These are phyloP conservation scores for Lepidotrigona ventralis DNA, from an alignment of 1,140 invertebrate species.

Conservation along the genomic window DNA sequence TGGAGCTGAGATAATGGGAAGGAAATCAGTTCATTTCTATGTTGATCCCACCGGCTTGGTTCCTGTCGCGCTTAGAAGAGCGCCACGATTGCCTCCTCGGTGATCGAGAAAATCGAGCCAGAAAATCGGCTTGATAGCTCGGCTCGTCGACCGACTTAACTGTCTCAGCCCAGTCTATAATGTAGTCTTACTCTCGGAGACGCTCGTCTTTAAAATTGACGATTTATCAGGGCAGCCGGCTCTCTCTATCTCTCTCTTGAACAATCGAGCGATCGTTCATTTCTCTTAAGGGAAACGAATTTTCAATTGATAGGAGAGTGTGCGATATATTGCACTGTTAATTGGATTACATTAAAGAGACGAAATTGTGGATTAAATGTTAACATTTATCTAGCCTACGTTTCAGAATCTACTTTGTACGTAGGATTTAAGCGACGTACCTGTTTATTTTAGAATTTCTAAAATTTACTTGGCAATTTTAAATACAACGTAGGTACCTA, in stretches of 20 bases:
- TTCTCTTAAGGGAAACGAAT: too few relatives aligned
- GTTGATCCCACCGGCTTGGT: slow-evolving; percentile 75
- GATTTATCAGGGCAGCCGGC: neutral
- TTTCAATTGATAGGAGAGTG: neutral
- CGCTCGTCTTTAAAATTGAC: neutral
- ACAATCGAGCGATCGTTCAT: neutral
- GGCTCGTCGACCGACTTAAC: slow-evolving; percentile 57
- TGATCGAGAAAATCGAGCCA: slow-evolving; percentile 76
- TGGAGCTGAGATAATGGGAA: slow-evolving; percentile 76
- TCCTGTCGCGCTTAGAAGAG: slow-evolving; percentile 56
- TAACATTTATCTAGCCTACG: too few relatives aligned
- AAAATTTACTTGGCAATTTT: too few relatives aligned
- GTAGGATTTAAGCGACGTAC: too few relatives aligned
- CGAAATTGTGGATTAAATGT: too few relatives aligned
- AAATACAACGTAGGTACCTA: too few relatives aligned
- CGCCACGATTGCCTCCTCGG: slow-evolving; percentile 69
- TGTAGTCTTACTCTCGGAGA: neutral
- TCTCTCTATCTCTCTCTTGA: too few relatives aligned
- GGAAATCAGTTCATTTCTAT: slow-evolving; percentile 81
- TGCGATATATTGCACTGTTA: too few relatives aligned
- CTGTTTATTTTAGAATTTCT: too few relatives aligned
- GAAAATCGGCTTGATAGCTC: slow-evolving; percentile 70
- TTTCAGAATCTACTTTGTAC: too few relatives aligned
- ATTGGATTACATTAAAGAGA: too few relatives aligned
- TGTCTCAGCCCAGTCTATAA: slow-evolving; percentile 25